Evolutionary conservation across 2,797 vertebrate genomes (phyloP), one percentile per base, ranked within the genome.

Genomic region (Lophotriccus pileatus): DNA sequence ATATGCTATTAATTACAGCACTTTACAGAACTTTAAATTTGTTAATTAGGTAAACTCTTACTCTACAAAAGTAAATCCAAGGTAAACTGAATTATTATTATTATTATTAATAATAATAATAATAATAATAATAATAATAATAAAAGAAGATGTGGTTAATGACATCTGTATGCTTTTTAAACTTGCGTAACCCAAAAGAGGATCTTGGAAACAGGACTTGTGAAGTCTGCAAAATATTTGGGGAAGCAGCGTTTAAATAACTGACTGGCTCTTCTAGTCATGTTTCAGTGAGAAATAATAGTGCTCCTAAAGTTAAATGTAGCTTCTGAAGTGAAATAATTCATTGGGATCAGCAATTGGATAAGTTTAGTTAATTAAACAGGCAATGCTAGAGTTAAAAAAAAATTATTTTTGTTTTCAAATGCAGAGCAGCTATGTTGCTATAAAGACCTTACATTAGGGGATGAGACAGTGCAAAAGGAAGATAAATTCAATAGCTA

Each of bases 201-300:
- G 92, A 96, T 92, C 84, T 90, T 91, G 73, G 58, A 95, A 91
- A 63, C 9, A 49, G 41, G 49, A 83, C 53, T 80, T 93, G 89
- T 8, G 0, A 92, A 90, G 62, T 91, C 72, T 87, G 91, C 89
- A 83, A 50, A 85, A 53, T 92, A 89, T 92, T 94, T 95, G 64
- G 28, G 87, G 95, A 97, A 96, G 90, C 30, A 58, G 21, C 36
- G 46, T 59, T 92, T 85, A 95, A 93, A 80, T 90, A 96, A 85
- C 84, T 68, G 81, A 93, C 70, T 89, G 72, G 92, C 62, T 93
- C 43, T 80, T 75, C n/a, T 30, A 74, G 70, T 59, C 10, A 1
- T 75, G 39, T 94, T 87, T 93, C 81, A 68, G 18, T 70, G 75
- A 87, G 77, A 68, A 63, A 14, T 77, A 64, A 41, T 52, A 66